These are phyloP conservation scores for Leptopilina myrica DNA, from an alignment of 2,888 invertebrate species.

Conservation along the genomic window DNA sequence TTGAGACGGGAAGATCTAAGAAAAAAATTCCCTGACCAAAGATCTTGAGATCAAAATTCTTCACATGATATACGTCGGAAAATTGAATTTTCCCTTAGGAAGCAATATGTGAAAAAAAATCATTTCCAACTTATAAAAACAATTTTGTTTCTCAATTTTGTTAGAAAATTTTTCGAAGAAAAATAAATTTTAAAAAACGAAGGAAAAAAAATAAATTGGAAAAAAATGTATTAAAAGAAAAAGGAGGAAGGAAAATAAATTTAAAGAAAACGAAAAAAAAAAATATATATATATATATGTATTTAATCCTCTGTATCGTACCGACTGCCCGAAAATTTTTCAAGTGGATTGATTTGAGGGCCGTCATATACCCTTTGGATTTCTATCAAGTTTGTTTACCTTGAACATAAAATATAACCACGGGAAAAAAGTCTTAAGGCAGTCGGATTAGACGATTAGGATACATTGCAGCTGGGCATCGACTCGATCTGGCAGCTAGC, in stretches of 20 bases:
- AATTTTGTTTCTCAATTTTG: too few species aligned
- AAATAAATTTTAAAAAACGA: too few species aligned
- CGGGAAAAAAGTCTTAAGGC: conserved; percentile 22
- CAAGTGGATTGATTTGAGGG: conserved; percentile 9
- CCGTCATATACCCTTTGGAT: conserved; percentile 27
- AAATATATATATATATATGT: background rate
- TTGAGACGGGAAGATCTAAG: too few species aligned
- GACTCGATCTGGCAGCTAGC: conserved; percentile 37
- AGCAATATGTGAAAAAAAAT: too few species aligned
- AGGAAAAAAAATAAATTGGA: too few species aligned
- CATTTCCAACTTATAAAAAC: too few species aligned
- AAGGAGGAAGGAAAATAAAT: background rate
- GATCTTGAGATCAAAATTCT: too few species aligned
- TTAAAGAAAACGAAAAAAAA: background rate
- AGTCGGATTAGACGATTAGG: conserved; percentile 36
- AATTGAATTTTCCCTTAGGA: too few species aligned
- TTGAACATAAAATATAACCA: conserved; percentile 13
- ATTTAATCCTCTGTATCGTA: background rate
- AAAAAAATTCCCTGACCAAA: too few species aligned
- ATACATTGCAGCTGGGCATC: conserved; percentile 35
- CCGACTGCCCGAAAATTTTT: conserved; percentile 4
- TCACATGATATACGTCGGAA: too few species aligned
- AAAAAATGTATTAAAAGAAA: too few species aligned
- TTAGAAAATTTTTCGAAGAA: too few species aligned
- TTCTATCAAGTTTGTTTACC: conserved; percentile 5